A percentile compares a stretch with the other conserved stretches of the same genome.
Conservation (phyloP, 1,140 invertebrate genomes). For the Drosophila equinoxialis region DNA sequence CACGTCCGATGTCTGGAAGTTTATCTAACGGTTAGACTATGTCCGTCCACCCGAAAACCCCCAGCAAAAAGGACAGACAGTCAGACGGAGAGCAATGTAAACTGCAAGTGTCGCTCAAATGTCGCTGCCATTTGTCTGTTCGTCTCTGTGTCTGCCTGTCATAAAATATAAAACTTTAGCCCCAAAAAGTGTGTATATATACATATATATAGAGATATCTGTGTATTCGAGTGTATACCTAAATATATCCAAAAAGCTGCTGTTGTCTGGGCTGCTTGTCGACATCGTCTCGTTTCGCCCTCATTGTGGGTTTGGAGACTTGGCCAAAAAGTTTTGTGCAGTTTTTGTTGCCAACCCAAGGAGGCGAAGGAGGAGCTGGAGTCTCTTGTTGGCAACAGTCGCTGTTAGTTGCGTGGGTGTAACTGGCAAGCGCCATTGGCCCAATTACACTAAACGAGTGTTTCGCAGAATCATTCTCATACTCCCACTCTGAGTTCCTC, state of each 20-base stretch:
- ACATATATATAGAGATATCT: slow-evolving; percentile 20
- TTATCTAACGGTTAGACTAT: slow-evolving; percentile 46
- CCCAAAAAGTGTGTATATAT: slow-evolving; percentile 40
- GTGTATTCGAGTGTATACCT: slow-evolving; percentile 20
- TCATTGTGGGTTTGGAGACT: slow-evolving; percentile 34
- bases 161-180: slow-evolving; percentile 78
- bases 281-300: slow-evolving; percentile 23
- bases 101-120: slow-evolving; percentile 78
- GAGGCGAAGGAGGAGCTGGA: neutral
- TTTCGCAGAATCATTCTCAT: slow-evolving; percentile 58
- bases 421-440: slow-evolving; percentile 72
- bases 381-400: slow-evolving; percentile 50
- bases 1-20: slow-evolving; percentile 57
- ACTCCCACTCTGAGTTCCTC: neutral
- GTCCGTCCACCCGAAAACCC: slow-evolving; percentile 25
- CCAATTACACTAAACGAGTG: slow-evolving; percentile 80
- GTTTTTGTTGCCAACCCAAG: slow-evolving; percentile 63
- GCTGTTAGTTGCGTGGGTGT: slow-evolving; percentile 65
- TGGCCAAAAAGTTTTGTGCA: slow-evolving; percentile 62
- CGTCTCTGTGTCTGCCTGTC: slow-evolving; percentile 51
- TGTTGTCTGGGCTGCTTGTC: slow-evolving; percentile 33
- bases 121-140: slow-evolving; percentile 56
- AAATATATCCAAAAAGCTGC: slow-evolving; percentile 20
- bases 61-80: slow-evolving; percentile 24
- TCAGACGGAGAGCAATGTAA: slow-evolving; percentile 14